Percentiles rank a stretch among this genome's conserved stretches.
Evolutionary conservation across 2,797 vertebrate genomes (phyloP).

Genomic region (Somateria mollissima): DNA sequence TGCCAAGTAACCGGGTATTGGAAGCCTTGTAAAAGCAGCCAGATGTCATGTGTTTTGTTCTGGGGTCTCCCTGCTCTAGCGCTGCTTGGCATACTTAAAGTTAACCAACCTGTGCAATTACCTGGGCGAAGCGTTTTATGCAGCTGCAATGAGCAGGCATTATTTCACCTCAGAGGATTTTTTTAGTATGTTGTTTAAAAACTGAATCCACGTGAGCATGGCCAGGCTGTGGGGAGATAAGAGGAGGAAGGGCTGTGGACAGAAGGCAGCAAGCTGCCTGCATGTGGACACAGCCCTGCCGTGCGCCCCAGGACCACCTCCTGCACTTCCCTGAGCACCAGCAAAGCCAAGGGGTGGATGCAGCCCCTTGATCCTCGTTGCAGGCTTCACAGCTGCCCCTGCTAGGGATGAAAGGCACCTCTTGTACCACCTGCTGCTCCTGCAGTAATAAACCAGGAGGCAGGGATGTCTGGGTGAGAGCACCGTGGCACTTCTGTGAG

Average conservation of each 20-base stretch:
- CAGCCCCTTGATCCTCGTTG: neutral
- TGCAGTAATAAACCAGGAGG: neutral
- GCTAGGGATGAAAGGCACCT: neutral
- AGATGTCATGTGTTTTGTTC: neutral
- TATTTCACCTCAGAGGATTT: neutral
- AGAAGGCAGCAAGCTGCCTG: neutral
- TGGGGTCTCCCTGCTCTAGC: neutral
- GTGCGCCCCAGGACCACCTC: neutral
- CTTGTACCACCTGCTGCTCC: neutral
- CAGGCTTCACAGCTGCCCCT: neutral
- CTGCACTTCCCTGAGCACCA: neutral
- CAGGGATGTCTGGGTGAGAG: neutral
- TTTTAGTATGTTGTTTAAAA: slow-evolving; percentile 40
- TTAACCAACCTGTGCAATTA: neutral
- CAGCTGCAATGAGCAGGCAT: slow-evolving; percentile 1
- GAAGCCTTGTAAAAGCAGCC: neutral
- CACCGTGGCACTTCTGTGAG: neutral
- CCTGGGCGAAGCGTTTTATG: neutral
- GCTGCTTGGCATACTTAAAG: neutral
- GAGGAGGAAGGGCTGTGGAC: neutral
- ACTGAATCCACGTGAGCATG: slow-evolving; percentile 2
- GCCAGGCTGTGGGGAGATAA: neutral
- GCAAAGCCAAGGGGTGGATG: neutral
- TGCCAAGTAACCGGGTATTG: neutral
- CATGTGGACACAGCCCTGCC: neutral